These are phyloP conservation scores for Sciurus niger DNA, from an alignment of 2,113 vertebrate species.

Conservation along the genomic window DNA sequence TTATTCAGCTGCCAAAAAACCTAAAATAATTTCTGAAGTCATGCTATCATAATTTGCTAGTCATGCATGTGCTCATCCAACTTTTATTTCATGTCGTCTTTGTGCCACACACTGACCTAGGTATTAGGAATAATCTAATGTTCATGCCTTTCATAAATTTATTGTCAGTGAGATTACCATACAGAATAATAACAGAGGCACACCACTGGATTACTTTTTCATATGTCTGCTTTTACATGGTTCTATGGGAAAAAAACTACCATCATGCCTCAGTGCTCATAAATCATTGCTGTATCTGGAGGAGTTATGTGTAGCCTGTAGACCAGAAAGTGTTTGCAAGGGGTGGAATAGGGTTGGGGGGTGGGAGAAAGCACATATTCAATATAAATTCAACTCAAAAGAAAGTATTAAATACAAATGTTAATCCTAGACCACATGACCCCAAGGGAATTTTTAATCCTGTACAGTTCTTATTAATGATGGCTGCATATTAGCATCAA, in stretches of 20 bases:
- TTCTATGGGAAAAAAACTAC: background rate
- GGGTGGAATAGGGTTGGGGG: no score
- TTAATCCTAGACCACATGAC: background rate
- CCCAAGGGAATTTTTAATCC: background rate
- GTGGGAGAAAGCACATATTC: background rate
- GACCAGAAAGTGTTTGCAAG: background rate
- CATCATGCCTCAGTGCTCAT: background rate
- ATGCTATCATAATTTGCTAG: background rate
- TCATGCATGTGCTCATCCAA: background rate
- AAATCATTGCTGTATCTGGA: background rate
- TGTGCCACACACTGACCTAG: background rate
- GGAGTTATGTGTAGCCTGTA: background rate
- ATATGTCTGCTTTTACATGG: background rate
- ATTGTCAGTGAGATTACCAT: background rate
- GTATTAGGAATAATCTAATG: background rate
- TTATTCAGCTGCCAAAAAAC: background rate
- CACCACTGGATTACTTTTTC: background rate
- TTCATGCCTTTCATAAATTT: background rate
- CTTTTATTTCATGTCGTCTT: constrained; percentile 6
- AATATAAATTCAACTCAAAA: background rate
- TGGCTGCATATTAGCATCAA: background rate
- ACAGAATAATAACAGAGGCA: background rate
- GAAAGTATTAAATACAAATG: background rate
- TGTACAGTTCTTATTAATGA: background rate
- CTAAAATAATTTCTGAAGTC: constrained; percentile 31